Percentiles rank a stretch among this genome's conserved stretches.
phyloP scores from a whole-genome alignment of 2,113 vertebrate genomes.

The Sorex araneus region DNA sequence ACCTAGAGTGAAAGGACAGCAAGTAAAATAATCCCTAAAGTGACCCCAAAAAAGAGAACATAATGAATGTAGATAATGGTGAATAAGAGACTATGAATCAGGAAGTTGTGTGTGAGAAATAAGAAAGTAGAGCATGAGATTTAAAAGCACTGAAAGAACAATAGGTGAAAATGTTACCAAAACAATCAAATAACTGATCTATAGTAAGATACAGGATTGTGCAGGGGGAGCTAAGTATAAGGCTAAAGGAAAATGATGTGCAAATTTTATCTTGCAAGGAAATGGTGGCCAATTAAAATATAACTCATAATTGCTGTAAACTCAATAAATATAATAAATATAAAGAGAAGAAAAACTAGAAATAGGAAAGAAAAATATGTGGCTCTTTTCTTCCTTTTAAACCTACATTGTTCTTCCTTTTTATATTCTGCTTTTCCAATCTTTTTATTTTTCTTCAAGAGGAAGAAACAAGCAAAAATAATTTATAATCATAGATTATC shows the following conservation, averaged over 20 bases:
- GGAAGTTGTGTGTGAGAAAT: neutral
- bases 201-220: constrained; percentile 3
- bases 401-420: constrained; percentile 72
- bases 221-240: neutral
- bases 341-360: constrained; percentile 38
- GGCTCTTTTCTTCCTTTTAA: constrained; percentile 60
- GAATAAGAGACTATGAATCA: neutral
- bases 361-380: constrained; percentile 10
- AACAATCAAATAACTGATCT: constrained; percentile 11
- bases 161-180: constrained; percentile 42
- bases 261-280: constrained; percentile 41
- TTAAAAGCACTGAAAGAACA: neutral
- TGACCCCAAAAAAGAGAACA: neutral
- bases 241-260: neutral
- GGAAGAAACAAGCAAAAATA: constrained; percentile 83
- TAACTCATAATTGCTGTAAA: constrained; percentile 61
- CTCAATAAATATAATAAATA: constrained; percentile 71
- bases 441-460: constrained; percentile 76
- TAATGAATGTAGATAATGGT: neutral
- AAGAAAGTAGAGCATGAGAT: constrained; percentile 56
- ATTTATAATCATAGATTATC: constrained; percentile 85
- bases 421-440: constrained; percentile 75
- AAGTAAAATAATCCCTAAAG: neutral
- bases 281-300: constrained; percentile 52
- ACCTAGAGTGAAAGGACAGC: neutral